Percentiles rank a stretch among this genome's conserved stretches.
phyloP scores from a whole-genome alignment of 2,888 invertebrate species.

The Eupithecia exiguata region DNA sequence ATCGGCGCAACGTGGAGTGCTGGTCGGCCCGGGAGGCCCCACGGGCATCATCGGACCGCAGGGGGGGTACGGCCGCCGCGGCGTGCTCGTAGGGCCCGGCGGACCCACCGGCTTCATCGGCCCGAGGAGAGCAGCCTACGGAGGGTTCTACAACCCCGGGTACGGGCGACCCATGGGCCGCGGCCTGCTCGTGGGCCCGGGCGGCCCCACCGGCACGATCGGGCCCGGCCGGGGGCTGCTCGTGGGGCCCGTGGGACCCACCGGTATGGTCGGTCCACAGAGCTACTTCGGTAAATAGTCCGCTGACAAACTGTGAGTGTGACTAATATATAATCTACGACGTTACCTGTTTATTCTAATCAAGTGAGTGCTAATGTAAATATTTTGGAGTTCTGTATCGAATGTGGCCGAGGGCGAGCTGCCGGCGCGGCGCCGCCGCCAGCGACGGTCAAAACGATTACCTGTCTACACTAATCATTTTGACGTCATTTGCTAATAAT shows the following conservation, averaged over 20 bases:
- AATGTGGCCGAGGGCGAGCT: not conserved
- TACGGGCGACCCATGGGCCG: constrained; percentile 55
- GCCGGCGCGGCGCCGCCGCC: no score
- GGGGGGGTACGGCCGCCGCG: constrained; percentile 45
- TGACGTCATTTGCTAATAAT: not conserved
- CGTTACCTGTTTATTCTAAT: constrained; percentile 21
- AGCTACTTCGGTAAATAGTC: constrained; percentile 73
- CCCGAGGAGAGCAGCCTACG: constrained; percentile 46
- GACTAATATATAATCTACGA: constrained; percentile 20
- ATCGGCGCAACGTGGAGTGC: constrained; percentile 59
- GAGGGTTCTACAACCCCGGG: constrained; percentile 43
- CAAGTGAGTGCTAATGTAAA: constrained; percentile 46
- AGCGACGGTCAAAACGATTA: not conserved
- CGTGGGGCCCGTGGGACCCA: constrained; percentile 77
- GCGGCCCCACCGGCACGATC: constrained; percentile 63
- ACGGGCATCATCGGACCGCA: constrained; percentile 55
- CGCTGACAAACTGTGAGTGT: constrained; percentile 25
- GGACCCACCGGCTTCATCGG: constrained; percentile 66
- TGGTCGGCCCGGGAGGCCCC: constrained; percentile 77
- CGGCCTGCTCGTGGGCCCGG: constrained; percentile 70
- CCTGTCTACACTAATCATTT: not conserved
- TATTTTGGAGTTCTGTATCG: constrained; percentile 42
- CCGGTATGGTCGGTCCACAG: constrained; percentile 66
- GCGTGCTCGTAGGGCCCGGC: constrained; percentile 75
- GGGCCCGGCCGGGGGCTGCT: constrained; percentile 55